phyloP scores from a whole-genome alignment of 2,797 vertebrate species.

The Synaphobranchus kaupii region DNA sequence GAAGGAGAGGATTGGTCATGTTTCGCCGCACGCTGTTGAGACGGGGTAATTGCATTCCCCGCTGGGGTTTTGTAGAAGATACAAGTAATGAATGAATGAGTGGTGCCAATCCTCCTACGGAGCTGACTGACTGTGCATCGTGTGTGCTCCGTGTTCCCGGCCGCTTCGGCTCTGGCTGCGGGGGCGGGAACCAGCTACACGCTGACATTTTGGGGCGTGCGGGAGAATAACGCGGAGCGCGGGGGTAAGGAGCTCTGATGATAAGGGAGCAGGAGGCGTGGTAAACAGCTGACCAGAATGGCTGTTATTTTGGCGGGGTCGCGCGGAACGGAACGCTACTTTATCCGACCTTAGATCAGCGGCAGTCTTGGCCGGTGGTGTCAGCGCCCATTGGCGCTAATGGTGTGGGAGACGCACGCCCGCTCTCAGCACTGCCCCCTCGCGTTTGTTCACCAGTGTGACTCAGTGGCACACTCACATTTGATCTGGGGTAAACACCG shows the following conservation, averaged over 20 bases:
- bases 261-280: constrained; percentile 19
- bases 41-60: background rate
- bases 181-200: constrained; percentile 30
- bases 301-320: background rate
- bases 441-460: constrained; percentile 52
- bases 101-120: constrained; percentile 18
- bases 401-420: background rate
- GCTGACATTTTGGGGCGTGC: constrained; percentile 28
- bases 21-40: background rate
- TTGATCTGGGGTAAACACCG: constrained; percentile 68
- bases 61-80: background rate
- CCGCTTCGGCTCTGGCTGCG: constrained; percentile 17
- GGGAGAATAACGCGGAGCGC: background rate
- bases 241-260: constrained; percentile 9
- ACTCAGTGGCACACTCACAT: constrained; percentile 64
- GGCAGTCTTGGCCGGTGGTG: background rate
- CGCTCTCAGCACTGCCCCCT: background rate
- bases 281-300: constrained; percentile 20
- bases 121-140: background rate
- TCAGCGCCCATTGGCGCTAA: background rate
- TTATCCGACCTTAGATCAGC: background rate
- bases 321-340: too few species aligned
- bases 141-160: constrained; percentile 20
- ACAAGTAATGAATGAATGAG: constrained; percentile 26
- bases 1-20: background rate